These are phyloP conservation scores for Bubo scandiacus DNA, from an alignment of 2,113 vertebrate species.

Conservation along the genomic window DNA sequence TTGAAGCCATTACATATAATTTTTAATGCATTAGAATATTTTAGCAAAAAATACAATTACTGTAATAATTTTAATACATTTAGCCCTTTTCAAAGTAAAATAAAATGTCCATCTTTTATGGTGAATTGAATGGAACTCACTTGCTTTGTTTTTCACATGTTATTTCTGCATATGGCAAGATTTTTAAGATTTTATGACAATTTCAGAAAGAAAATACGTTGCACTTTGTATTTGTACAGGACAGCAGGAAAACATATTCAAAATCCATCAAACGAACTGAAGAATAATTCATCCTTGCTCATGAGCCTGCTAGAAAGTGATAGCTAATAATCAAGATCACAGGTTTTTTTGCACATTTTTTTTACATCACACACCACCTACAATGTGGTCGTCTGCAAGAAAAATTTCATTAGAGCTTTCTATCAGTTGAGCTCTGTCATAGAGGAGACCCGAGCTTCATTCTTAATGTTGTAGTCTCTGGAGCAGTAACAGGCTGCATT, in stretches of 20 bases:
- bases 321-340: background rate
- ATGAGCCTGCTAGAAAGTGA: background rate
- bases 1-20: background rate
- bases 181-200: background rate
- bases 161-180: background rate
- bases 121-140: background rate
- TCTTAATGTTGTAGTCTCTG: background rate
- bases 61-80: background rate
- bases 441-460: background rate
- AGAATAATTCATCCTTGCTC: background rate
- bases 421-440: background rate
- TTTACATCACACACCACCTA: background rate
- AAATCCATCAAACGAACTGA: background rate
- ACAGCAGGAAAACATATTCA: background rate
- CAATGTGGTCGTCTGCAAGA: background rate
- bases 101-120: background rate
- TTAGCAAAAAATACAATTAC: background rate
- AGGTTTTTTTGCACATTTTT: background rate
- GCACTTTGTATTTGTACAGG: background rate
- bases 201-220: background rate
- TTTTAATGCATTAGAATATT: background rate
- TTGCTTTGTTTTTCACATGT: background rate
- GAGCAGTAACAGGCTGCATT: background rate
- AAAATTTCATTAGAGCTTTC: background rate
- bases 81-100: background rate